Evolutionary conservation across 2,113 vertebrate species (phyloP).

Genomic region (Mionectes macconnelli): DNA sequence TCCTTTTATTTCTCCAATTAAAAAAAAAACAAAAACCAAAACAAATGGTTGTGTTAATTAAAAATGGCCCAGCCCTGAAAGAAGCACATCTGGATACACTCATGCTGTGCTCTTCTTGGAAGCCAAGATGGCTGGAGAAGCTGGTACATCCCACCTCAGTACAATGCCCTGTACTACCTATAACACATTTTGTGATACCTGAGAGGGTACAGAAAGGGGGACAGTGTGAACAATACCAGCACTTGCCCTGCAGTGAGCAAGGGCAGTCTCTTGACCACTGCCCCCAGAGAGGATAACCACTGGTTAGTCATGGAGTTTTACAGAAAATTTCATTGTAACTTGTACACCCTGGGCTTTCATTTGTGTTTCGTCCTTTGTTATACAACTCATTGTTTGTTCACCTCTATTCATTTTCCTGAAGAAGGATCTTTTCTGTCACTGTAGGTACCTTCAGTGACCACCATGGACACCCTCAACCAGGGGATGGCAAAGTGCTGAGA

Average conservation of each 20-base stretch:
- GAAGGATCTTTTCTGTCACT: background rate
- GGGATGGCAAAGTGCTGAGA: background rate
- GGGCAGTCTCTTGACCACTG: background rate
- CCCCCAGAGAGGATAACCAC: background rate
- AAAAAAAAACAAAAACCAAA: too few relatives aligned
- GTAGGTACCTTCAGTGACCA: background rate
- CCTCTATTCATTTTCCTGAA: accelerated
- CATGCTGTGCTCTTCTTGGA: background rate
- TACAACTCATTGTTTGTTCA: background rate
- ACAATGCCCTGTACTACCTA: background rate
- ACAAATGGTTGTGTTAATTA: background rate
- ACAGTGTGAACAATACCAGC: accelerated
- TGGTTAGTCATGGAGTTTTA: background rate
- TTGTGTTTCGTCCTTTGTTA: background rate
- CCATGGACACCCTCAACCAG: background rate
- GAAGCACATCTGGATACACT: background rate
- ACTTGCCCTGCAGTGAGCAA: accelerated
- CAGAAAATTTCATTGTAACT: background rate
- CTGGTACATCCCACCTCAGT: background rate
- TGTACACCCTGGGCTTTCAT: background rate
- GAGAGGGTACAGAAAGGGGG: background rate
- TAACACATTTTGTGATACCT: background rate
- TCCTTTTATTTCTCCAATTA: background rate
- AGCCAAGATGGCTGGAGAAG: accelerated
- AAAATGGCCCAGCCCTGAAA: background rate